These are phyloP conservation scores for Hydractinia symbiolongicarpus DNA, from an alignment of 30 jellyfish, hydroid and myxozoan genomes.

Conservation along the genomic window DNA sequence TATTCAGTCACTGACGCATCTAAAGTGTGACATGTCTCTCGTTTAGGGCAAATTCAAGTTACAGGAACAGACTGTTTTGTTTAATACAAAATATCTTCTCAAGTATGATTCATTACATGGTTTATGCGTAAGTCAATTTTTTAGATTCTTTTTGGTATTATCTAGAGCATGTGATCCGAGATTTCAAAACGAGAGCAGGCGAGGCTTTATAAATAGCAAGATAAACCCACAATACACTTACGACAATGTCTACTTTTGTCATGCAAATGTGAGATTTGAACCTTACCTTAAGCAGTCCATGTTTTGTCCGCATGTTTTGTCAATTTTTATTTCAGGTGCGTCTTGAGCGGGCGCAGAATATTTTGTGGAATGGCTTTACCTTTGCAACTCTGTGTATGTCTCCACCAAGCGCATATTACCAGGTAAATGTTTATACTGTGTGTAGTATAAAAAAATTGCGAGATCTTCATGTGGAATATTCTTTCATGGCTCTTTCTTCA, in stretches of 20 bases:
- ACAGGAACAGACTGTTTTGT: background rate
- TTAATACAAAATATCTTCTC: constrained; percentile 13
- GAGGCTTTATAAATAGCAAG: too few species aligned
- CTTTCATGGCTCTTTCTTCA: background rate
- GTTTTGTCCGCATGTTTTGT: too few species aligned
- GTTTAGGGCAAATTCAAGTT: background rate
- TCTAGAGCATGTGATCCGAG: background rate
- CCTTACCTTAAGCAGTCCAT: too few species aligned
- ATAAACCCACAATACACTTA: too few species aligned
- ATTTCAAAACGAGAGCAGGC: too few species aligned
- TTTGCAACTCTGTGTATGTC: constrained; percentile 58
- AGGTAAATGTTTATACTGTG: constrained; percentile 24
- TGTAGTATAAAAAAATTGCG: background rate
- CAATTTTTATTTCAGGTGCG: background rate
- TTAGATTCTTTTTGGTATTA: background rate
- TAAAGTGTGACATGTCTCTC: too few species aligned
- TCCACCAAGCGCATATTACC: constrained; percentile 76
- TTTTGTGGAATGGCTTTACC: constrained; percentile 77
- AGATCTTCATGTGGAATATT: background rate
- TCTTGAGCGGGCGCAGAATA: constrained; percentile 60
- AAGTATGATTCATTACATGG: constrained; percentile 57
- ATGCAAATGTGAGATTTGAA: too few species aligned
- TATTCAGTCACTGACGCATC: too few species aligned
- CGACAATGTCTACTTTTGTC: too few species aligned
- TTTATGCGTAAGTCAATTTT: constrained; percentile 30